These are phyloP conservation scores for Xanthorhoe designata DNA, from an alignment of 2,888 invertebrate species.

Conservation along the genomic window DNA sequence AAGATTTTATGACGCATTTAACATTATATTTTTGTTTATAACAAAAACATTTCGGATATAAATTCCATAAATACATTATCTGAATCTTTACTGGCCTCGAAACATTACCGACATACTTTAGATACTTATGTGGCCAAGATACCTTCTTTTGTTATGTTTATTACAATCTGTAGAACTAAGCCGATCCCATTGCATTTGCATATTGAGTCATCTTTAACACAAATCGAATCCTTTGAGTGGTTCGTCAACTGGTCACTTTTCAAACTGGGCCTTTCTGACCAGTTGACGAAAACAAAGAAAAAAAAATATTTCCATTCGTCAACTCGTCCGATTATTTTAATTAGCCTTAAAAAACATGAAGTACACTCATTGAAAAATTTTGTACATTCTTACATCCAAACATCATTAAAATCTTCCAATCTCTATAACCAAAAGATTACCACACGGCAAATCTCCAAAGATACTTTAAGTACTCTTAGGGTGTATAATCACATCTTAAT, in stretches of 20 bases:
- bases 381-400: too few relatives aligned
- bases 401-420: too few relatives aligned
- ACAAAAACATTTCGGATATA: not conserved
- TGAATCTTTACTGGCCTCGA: not conserved
- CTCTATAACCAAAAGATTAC: too few relatives aligned
- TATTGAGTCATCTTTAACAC: conserved; percentile 25
- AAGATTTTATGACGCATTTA: too few relatives aligned
- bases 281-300: too few relatives aligned
- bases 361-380: too few relatives aligned
- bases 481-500: too few relatives aligned
- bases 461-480: not conserved
- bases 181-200: conserved; percentile 24
- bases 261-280: too few relatives aligned
- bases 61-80: not conserved
- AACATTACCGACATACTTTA: not conserved
- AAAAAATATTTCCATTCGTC: too few relatives aligned
- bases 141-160: not conserved
- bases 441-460: not conserved
- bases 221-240: conserved; percentile 10
- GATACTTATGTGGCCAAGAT: not conserved
- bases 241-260: too few relatives aligned
- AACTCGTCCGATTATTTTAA: too few relatives aligned
- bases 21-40: not conserved
- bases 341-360: too few relatives aligned
- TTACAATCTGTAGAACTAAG: not conserved